Evolutionary conservation across 2,113 vertebrate species (phyloP), one percentile per base, ranked within the genome.

Genomic region (Apteryx mantelli): DNA sequence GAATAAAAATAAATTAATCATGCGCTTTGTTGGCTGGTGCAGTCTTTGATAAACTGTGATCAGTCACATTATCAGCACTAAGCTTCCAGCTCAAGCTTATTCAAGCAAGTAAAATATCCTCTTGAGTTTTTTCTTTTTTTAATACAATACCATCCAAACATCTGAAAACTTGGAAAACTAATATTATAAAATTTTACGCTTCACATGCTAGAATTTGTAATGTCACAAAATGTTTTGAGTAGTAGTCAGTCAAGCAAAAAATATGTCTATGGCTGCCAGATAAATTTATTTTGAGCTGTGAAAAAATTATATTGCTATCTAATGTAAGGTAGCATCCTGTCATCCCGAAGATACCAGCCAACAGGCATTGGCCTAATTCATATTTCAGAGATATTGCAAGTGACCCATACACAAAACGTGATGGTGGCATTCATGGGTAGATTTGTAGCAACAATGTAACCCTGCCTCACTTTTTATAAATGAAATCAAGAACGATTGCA

Each of bases 231-330:
- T 71, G 75, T 93, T 96, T 94, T 92, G 71, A 90, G 84, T 65
- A 73, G 85, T 58, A 91, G 82, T 69, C 95, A 70, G 65, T 93
- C 88, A 89, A 94, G 95, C 48, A 97, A 76, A 85, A 94, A 97
- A 96, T 46, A 5, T 74, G 83, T 65, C 86, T 88, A 56, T 12
- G 63, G 69, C 79, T 97, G 96, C 88, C 96, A 96, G 88, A 96
- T 77, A 73, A 66, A 94, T 95, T 94, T 93, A 88, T 89, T 82
- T 86, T 1, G n/a, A 93, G 74, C 77, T 66, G 34, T 53, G 74
- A 79, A 89, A 84, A 86, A 73, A 82, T 64, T 40, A 58, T 18
- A 88, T 71, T 79, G 78, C 83, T 94, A 36, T 58, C 65, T 94
- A 92, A 81, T 24, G 28, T 53, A 75, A 94, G 82, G 90, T 32